These are phyloP conservation scores for Branchellion lobata DNA, from an alignment of 2,888 invertebrate species.

Conservation along the genomic window DNA sequence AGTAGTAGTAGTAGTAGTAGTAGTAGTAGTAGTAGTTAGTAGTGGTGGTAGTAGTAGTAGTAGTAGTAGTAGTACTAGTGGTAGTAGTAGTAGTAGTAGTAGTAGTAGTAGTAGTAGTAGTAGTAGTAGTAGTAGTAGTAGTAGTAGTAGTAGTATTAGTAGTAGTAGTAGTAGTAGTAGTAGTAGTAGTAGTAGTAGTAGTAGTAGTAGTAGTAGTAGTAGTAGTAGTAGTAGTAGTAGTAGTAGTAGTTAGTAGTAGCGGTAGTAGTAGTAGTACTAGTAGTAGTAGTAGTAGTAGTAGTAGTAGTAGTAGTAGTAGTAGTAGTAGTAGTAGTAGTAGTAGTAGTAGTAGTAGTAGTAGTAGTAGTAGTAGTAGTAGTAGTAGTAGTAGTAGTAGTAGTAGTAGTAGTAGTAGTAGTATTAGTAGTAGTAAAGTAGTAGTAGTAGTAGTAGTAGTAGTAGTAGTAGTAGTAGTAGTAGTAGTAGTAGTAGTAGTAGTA, in stretches of 20 bases:
- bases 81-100: constrained; percentile 29
- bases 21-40: constrained; percentile 17
- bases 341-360: constrained; percentile 35
- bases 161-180: constrained; percentile 26
- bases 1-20: constrained; percentile 19
- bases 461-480: constrained; percentile 29
- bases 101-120: constrained; percentile 29
- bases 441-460: constrained; percentile 12
- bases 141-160: constrained; percentile 26
- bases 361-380: constrained; percentile 38
- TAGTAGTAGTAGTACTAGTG: constrained; percentile 24
- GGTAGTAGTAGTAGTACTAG: too few species aligned
- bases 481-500: constrained; percentile 29
- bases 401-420: constrained; percentile 22
- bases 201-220: constrained; percentile 11
- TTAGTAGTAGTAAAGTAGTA: background rate
- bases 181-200: constrained; percentile 26
- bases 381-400: constrained; percentile 34
- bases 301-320: constrained; percentile 49
- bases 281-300: constrained; percentile 46
- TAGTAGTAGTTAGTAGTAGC: too few species aligned
- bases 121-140: constrained; percentile 23
- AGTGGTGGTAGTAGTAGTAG: constrained; percentile 24
- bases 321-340: constrained; percentile 50
- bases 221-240: constrained; percentile 23